Base-by-base conservation (phyloP, 2,888 invertebrate genomes). In the Julus scanicus region DNA sequence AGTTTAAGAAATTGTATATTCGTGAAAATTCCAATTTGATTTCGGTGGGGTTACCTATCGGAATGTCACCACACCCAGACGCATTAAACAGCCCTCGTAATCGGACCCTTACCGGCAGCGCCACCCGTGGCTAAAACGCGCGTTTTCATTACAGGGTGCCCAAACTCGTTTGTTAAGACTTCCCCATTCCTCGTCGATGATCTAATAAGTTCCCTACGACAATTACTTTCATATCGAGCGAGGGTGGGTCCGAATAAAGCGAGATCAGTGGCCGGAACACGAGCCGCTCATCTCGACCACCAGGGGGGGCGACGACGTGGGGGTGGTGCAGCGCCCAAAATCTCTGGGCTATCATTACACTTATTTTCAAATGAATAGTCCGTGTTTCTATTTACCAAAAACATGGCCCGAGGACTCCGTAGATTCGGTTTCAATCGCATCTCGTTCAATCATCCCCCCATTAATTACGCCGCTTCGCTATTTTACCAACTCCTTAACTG, bases 371-470 rank as follows among this genome's bases (percentile, higher is more conserved):
- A 80, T 80, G 20, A 80, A 80, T 80, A 29, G 80, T 71, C 20
- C 20, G 1, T 8, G 13, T 80, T 80, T 37, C 80, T 80, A 37
- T 80, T 80, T 80, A 37, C 80, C 80, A n/a, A 80, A 80, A 80
- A 80, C 37, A 80, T 80, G 29, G 80, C 80, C 80, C 80, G 1
- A 80, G 80, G 80, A 37, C 37, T 37, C 80, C 37, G 13, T 80
- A 80, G 80, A 80, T 80, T 80, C 80, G 80, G 80, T 80, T 80
- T 80, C 80, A 80, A 80, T 53, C 53, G 53, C 53, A 53, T 80
- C 80, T 80, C 80, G 37, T 80, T 80, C 80, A 80, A 80, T 80
- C 80, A 80, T 80, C 20, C 80, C 80, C 80, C 80, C 80, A 80
- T 80, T 80, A 80, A 80, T 80, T 80, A 80, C 80, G 80, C 37